phyloP scores from a whole-genome alignment of 2,888 invertebrate genomes.

The Tenthredo livida region DNA sequence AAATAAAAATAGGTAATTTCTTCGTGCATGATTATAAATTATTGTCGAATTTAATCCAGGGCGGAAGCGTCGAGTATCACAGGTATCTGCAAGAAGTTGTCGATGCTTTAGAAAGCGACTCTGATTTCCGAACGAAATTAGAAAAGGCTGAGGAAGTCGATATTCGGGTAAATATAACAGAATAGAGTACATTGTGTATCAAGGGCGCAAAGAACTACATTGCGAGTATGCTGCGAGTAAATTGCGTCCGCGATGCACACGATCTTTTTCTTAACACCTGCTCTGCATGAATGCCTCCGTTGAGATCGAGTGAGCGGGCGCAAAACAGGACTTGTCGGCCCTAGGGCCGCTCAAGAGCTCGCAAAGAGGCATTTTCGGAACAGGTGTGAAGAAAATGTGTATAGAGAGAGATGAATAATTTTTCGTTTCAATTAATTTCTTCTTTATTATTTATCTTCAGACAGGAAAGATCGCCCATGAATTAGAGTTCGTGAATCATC shows the following conservation, averaged over 20 bases:
- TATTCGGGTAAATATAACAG: constrained; percentile 84
- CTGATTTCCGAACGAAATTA: constrained; percentile 89
- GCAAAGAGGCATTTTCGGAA: too few species aligned
- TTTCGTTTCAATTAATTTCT: not conserved
- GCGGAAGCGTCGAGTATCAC: constrained; percentile 86
- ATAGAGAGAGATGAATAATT: not conserved
- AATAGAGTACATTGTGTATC: too few species aligned
- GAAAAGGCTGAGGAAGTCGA: constrained; percentile 91
- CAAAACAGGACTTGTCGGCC: too few species aligned
- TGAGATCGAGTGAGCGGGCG: too few species aligned
- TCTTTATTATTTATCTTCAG: constrained; percentile 76
- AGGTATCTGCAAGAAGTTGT: constrained; percentile 95
- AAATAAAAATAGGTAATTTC: not conserved
- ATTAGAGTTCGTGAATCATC: constrained; percentile 92
- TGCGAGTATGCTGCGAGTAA: too few species aligned
- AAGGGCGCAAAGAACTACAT: too few species aligned
- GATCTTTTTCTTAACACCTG: too few species aligned
- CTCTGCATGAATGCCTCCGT: too few species aligned
- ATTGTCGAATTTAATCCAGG: constrained; percentile 55
- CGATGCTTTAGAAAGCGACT: constrained; percentile 92
- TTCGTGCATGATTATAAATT: not conserved
- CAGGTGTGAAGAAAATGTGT: too few species aligned
- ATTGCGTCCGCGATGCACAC: too few species aligned
- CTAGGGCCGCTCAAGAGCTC: too few species aligned
- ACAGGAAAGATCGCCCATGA: constrained; percentile 95